phyloP scores from a whole-genome alignment of 2,888 invertebrate genomes.

The Exephanes ischioxanthus region DNA sequence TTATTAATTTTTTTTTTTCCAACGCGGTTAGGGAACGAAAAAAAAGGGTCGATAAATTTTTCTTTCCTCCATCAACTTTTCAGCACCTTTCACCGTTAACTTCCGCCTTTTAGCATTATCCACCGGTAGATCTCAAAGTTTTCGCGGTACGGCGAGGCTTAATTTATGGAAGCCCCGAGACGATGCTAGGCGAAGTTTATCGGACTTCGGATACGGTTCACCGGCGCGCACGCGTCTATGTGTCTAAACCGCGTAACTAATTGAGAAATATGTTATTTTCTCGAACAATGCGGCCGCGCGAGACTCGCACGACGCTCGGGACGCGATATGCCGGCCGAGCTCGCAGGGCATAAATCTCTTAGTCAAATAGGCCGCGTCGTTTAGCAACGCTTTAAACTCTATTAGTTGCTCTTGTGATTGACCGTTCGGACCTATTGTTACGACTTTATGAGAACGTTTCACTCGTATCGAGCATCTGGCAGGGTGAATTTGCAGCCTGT shows the following conservation, averaged over 20 bases:
- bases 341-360: conserved; percentile 52
- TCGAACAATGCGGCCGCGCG: conserved; percentile 41
- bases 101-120: conserved; percentile 8
- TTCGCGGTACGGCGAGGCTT: conserved; percentile 8
- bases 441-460: conserved; percentile 54
- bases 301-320: conserved; percentile 18
- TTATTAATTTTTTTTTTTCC: not conserved
- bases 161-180: conserved; percentile 27
- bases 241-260: conserved; percentile 37
- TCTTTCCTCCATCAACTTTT: not conserved
- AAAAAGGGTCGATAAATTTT: not conserved
- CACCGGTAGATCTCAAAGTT: conserved; percentile 17
- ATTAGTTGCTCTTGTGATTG: conserved; percentile 59
- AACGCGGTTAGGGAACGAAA: not conserved
- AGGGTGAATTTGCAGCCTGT: conserved; percentile 48
- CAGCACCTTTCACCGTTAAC: conserved; percentile 1
- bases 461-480: conserved; percentile 11
- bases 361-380: conserved; percentile 59
- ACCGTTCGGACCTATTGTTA: conserved; percentile 55
- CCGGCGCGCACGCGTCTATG: conserved; percentile 14
- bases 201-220: conserved; percentile 34
- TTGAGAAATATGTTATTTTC: conserved; percentile 56
- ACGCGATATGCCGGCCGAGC: conserved; percentile 3
- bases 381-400: conserved; percentile 62
- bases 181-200: conserved; percentile 25